These are phyloP conservation scores for Homarus americanus DNA, from an alignment of 1,140 invertebrate species.

Conservation along the genomic window DNA sequence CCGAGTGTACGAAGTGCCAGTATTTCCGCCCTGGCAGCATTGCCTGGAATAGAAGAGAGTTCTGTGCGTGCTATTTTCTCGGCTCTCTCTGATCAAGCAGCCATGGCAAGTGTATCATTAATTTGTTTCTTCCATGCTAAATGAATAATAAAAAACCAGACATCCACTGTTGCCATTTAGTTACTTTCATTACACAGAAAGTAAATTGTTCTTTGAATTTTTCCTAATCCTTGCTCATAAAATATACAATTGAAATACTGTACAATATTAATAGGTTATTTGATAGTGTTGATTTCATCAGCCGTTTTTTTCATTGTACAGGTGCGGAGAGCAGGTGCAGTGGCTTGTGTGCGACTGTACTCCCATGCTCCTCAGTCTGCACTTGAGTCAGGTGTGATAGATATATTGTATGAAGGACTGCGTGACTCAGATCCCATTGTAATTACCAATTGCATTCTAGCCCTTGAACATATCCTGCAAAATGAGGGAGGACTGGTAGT, in stretches of 20 bases:
- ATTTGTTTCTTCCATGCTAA: too few relatives aligned
- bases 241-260: too few relatives aligned
- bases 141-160: too few relatives aligned
- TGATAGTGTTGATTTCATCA: neutral
- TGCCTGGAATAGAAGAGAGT: slow-evolving; percentile 62
- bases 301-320: neutral
- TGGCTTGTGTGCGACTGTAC: slow-evolving; percentile 39
- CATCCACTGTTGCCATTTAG: too few relatives aligned
- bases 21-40: slow-evolving; percentile 50
- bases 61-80: slow-evolving; percentile 44
- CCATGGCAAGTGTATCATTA: slow-evolving; percentile 28
- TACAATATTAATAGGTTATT: neutral
- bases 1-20: slow-evolving; percentile 53
- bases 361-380: slow-evolving; percentile 30
- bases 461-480: slow-evolving; percentile 48
- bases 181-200: too few relatives aligned
- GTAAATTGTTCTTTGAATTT: too few relatives aligned
- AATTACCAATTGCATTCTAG: slow-evolving; percentile 48
- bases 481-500: slow-evolving; percentile 52
- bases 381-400: slow-evolving; percentile 32
- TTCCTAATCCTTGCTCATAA: too few relatives aligned
- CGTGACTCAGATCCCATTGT: slow-evolving; percentile 63
- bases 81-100: slow-evolving; percentile 58
- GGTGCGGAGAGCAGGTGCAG: slow-evolving; percentile 54
- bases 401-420: slow-evolving; percentile 47